Percentiles rank a stretch among this genome's conserved stretches.
These are phyloP conservation scores for Phlogophora meticulosa DNA, from an alignment of 2,888 invertebrate species.

Conservation along the genomic window DNA sequence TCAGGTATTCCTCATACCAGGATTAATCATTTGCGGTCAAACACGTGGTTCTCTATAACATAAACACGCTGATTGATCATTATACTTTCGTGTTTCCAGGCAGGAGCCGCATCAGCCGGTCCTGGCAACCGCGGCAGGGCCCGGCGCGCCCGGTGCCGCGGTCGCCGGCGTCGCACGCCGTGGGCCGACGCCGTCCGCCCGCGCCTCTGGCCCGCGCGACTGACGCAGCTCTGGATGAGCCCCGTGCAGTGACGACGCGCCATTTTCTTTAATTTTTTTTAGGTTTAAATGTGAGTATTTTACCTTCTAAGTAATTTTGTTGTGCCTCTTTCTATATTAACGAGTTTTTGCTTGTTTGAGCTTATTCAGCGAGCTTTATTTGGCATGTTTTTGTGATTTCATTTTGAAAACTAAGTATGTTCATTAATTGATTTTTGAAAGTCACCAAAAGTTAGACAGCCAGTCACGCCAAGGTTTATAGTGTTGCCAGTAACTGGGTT, in stretches of 20 bases:
- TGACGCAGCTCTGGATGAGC: constrained; percentile 70
- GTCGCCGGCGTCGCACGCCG: constrained; percentile 78
- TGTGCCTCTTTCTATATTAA: neutral
- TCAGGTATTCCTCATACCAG: too few relatives aligned
- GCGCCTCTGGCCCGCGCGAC: constrained; percentile 75
- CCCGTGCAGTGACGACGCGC: constrained; percentile 64
- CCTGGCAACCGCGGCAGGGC: constrained; percentile 73
- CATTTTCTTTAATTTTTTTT: constrained; percentile 34
- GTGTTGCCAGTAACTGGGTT: too few relatives aligned
- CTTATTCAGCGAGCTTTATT: neutral
- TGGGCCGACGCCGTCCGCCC: constrained; percentile 70
- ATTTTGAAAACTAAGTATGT: too few relatives aligned
- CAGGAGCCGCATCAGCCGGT: constrained; percentile 58
- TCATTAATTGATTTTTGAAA: too few relatives aligned
- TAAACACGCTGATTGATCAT: neutral
- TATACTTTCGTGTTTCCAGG: constrained; percentile 12
- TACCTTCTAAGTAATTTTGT: neutral
- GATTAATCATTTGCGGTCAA: neutral
- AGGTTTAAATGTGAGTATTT: constrained; percentile 42
- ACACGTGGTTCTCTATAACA: neutral
- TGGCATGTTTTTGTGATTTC: neutral
- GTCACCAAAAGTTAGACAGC: too few relatives aligned
- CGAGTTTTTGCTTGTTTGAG: too few relatives aligned
- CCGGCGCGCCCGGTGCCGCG: constrained; percentile 76
- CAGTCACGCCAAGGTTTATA: too few relatives aligned